Base-by-base conservation (phyloP, 1,140 invertebrate genomes). In the Dufourea novaeangliae region DNA sequence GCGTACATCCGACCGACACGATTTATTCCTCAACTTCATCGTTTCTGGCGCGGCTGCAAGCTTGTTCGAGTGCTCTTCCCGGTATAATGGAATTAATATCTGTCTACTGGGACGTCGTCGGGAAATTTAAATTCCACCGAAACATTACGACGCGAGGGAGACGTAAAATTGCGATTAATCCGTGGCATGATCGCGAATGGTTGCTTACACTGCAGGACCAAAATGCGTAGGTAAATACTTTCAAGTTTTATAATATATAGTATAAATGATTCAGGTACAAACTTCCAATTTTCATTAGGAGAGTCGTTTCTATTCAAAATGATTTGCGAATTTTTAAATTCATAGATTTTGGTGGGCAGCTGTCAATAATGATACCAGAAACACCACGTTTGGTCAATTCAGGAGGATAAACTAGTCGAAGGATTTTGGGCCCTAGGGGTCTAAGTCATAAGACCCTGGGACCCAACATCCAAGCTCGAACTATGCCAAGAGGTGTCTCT, bases 21-120 rank as follows among this genome's bases (percentile, higher is more conserved):
- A 83, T 73, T 84, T 77, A 84, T 80, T 80, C 66, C 54, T 54
- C 67, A 64, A 83, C 69, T 79, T 70, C 50, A 27, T 46, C 27
- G 62, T 63, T 64, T 11, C 12, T 12, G 5, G 8, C 25, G 8
- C 25, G 2, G 6, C 32, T 6, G 25, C 34, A 17, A 34, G 22
- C 11, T 10, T 14, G 57, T 37, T 50, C 14, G 34, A n/a, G 39
- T 22, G 17, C 14, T 8, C 10, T 6, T 10, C 8, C 20, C 14
- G 2, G 10, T 22, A 22, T 29, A 64, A 27, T 7, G 29, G 2
- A 71, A 70, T 59, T 71, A 61, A 22, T 59, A 25, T 25, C 25
- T 46, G 22, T 34, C 27, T 37, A 10, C 25, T 2, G 10, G 52
- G 52, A 54, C 22, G 52, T 12, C 22, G 41, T 2, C 12, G 22